Percentiles rank a stretch among this genome's conserved stretches.
Evolutionary conservation across 2,888 invertebrate genomes (phyloP).

Genomic region (Protodeltote pygarga): DNA sequence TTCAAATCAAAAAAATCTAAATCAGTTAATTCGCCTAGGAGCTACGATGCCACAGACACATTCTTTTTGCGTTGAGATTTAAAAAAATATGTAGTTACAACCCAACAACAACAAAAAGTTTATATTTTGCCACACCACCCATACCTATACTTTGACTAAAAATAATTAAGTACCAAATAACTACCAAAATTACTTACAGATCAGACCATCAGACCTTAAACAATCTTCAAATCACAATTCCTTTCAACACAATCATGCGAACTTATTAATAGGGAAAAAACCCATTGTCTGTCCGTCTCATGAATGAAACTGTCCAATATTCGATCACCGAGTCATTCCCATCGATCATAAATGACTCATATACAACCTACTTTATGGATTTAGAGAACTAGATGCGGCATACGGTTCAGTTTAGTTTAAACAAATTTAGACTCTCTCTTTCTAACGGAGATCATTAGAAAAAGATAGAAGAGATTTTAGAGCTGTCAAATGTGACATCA

Average conservation of each 20-base stretch:
- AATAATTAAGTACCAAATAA: background rate
- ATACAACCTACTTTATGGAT: conserved; percentile 31
- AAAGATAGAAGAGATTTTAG: too few relatives aligned
- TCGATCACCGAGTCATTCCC: conserved; percentile 29
- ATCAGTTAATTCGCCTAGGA: too few relatives aligned
- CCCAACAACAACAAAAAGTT: too few relatives aligned
- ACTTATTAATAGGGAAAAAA: conserved; percentile 42
- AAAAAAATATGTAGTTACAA: too few relatives aligned
- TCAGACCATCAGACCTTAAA: background rate
- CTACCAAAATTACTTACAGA: background rate
- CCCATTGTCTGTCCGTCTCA: conserved; percentile 41
- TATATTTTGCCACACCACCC: too few relatives aligned
- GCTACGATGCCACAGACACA: too few relatives aligned
- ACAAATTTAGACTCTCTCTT: too few relatives aligned
- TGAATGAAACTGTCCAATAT: conserved; percentile 51
- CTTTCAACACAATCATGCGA: conserved; percentile 22
- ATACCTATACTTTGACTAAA: too few relatives aligned
- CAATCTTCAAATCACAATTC: conserved; percentile 26
- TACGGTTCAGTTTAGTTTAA: conserved; percentile 5
- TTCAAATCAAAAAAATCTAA: too few relatives aligned
- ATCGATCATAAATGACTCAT: conserved; percentile 49
- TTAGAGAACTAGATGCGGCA: conserved; percentile 42
- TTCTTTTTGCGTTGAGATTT: too few relatives aligned
- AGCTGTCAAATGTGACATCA: too few relatives aligned
- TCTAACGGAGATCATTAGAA: too few relatives aligned